Evolutionary conservation across 2,888 invertebrate species (phyloP), one percentile per base, ranked within the genome.

Genomic region (Liopterus haemorrhoidalis): DNA sequence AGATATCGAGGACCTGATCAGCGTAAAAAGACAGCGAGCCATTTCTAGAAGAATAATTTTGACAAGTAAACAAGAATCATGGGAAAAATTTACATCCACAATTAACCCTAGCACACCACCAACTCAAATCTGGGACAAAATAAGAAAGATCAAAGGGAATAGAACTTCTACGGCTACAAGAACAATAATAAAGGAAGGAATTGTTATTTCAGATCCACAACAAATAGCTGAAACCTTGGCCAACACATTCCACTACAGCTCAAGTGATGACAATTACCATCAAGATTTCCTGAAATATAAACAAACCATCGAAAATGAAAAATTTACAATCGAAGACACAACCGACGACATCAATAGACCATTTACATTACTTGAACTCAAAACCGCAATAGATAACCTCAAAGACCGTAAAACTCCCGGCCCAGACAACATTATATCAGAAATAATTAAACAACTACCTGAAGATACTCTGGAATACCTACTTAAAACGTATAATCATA

Each of bases 1-100:
- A 21, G 12, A 5, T 12, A 9, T 9, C 9, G 35, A n/a, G 6
- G 22, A 35, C 12, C 12, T 11, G 20, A 35, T 35, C 11, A 4
- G 22, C 8, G 12, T 35, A 4, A 35, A 35, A 35, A 35, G 12
- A 35, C n/a, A 20, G 8, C 9, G 12, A 35, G 35, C 35, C 16
- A 2, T 33, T 9, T 18, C 16, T 19, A 15, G 33, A 19, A 15
- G 16, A 33, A 33, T 11, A 4, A 35, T 35, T 21, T 12, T 35
- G 12, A 2, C 20, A 35, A 21, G n/a, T 12, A 35, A 35, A 35
- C 20, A 8, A 21, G 9, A 35, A n/a, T 35, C 35, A 35, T 35
- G 35, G 35, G 11, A 35, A 35, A 21, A 35, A 9, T 35, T 11
- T 12, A 21, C 22, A 11, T 35, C 35, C 5, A 19, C 8, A n/a